Percentiles rank a stretch among this genome's conserved stretches.
phyloP scores from a whole-genome alignment of 2,888 invertebrate genomes.

The Drosophila flavopinicola region DNA sequence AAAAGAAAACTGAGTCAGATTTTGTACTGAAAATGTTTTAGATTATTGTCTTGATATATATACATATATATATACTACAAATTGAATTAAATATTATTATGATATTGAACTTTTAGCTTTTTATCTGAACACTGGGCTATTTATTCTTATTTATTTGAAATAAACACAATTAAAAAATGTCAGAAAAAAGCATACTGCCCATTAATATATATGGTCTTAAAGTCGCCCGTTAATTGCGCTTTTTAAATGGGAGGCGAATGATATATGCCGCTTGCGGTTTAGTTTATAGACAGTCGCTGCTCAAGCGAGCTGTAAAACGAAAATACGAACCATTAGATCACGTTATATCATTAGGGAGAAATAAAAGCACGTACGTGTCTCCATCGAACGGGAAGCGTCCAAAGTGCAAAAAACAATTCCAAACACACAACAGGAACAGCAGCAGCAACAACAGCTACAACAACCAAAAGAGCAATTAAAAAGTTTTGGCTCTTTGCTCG shows the following conservation, averaged over 20 bases:
- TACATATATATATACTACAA: no score
- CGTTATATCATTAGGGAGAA: constrained; percentile 70
- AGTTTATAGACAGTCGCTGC: constrained; percentile 12
- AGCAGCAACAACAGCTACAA: constrained; percentile 19
- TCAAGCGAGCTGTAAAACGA: constrained; percentile 14
- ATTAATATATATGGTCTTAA: background rate
- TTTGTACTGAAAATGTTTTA: no score
- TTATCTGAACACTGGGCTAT: no score
- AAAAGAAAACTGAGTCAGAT: no score
- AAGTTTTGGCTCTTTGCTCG: constrained; percentile 52
- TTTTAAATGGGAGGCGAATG: background rate
- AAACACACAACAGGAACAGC: constrained; percentile 27
- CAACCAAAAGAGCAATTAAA: constrained; percentile 58
- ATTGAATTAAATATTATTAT: no score
- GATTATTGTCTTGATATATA: no score
- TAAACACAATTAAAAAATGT: no score
- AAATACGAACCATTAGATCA: constrained; percentile 58
- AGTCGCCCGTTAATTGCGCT: background rate
- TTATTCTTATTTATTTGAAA: no score
- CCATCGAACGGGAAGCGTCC: constrained; percentile 48
- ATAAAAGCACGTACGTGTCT: constrained; percentile 75
- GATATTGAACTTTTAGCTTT: no score
- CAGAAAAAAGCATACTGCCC: no score
- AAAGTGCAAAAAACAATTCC: constrained; percentile 59
- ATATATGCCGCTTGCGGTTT: background rate